Conservation (phyloP, 2,888 invertebrate genomes). For the Monochamus alternatus region DNA sequence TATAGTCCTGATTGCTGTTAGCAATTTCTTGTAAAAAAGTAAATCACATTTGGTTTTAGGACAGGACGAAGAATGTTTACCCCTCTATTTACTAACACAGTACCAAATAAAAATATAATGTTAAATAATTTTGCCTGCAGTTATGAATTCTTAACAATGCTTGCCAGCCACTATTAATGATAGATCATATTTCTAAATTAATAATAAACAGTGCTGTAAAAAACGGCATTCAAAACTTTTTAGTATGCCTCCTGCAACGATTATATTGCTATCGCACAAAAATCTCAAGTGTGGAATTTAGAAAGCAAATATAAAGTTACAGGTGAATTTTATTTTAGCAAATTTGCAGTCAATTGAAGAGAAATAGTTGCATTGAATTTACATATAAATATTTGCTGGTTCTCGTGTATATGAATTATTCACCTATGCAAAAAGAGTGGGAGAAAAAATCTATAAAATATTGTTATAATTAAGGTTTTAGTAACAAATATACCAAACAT, state of each 20-base stretch:
- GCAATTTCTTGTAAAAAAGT: too few relatives aligned
- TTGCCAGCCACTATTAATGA: constrained; percentile 21
- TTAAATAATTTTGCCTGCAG: not conserved
- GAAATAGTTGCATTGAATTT: not conserved
- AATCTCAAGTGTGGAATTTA: constrained; percentile 19
- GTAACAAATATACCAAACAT: constrained; percentile 20
- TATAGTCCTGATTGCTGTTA: too few relatives aligned
- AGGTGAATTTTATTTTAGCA: not conserved
- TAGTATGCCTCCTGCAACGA: constrained; percentile 6
- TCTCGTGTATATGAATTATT: constrained; percentile 21
- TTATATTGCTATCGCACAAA: constrained; percentile 19
- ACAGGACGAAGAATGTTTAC: not conserved
- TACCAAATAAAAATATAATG: not conserved
- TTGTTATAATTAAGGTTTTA: constrained; percentile 21
- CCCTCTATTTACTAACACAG: too few relatives aligned
- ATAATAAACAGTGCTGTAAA: constrained; percentile 18
- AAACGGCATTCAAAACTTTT: constrained; percentile 24
- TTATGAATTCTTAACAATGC: constrained; percentile 34
- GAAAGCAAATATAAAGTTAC: constrained; percentile 1
- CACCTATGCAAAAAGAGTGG: constrained; percentile 24
- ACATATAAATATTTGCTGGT: not conserved
- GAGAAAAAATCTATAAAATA: constrained; percentile 15
- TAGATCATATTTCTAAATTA: constrained; percentile 14
- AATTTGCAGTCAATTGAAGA: not conserved
- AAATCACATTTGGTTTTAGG: not conserved